Conservation (phyloP, 2,113 vertebrate genomes). For the Onychostruthus taczanowskii region DNA sequence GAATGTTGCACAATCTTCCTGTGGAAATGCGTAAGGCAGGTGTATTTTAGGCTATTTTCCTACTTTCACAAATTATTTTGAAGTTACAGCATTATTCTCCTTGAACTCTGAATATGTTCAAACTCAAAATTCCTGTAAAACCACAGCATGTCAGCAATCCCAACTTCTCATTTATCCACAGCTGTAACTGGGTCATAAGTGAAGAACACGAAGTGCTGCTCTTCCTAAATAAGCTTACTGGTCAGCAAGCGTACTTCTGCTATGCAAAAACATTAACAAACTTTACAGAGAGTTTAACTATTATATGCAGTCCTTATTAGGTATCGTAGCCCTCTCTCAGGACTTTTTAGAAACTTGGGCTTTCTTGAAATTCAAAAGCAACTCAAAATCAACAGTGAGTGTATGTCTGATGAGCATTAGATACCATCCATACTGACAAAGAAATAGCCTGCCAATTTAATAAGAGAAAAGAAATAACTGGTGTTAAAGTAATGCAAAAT, state of each 20-base stretch:
- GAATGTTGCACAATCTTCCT: background rate
- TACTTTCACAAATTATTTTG: background rate
- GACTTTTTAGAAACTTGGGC: background rate
- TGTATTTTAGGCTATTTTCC: background rate
- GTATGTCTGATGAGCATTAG: fast-evolving
- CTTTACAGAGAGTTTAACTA: background rate
- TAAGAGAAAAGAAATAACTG: background rate
- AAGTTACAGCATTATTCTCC: background rate
- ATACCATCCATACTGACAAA: background rate
- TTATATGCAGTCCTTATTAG: background rate
- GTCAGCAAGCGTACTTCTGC: background rate
- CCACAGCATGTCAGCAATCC: background rate
- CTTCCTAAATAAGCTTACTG: background rate
- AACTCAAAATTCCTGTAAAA: background rate
- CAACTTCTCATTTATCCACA: background rate
- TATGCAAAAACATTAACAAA: background rate
- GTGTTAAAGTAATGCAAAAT: background rate
- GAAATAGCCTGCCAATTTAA: background rate
- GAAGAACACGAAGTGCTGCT: background rate
- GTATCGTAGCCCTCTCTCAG: background rate
- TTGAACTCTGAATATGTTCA: background rate
- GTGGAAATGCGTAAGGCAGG: background rate
- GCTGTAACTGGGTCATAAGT: background rate
- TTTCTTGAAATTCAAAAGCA: background rate
- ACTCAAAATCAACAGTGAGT: background rate